These are phyloP conservation scores for Phengaris arion DNA, from an alignment of 2,888 invertebrate species.

Conservation along the genomic window DNA sequence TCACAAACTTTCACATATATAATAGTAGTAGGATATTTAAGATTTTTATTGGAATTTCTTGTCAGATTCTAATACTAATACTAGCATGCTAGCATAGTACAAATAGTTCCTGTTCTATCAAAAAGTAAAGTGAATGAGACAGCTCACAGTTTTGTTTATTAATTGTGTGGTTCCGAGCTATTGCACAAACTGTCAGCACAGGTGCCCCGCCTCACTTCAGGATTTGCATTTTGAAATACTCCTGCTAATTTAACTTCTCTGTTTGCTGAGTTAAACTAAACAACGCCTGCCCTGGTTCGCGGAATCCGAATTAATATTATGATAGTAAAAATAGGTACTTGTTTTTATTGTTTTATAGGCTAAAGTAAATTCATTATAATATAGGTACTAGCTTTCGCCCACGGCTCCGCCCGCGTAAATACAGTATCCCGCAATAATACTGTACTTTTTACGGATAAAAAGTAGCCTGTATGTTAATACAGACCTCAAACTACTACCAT, in stretches of 20 bases:
- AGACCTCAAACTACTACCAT: no score
- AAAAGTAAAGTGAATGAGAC: slow-evolving; percentile 66
- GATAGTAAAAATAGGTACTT: slow-evolving; percentile 23
- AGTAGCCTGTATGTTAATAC: no score
- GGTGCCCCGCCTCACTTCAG: slow-evolving; percentile 61
- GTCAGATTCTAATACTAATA: background rate
- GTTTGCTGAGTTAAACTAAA: slow-evolving; percentile 64
- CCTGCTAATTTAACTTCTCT: slow-evolving; percentile 72
- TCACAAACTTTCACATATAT: background rate
- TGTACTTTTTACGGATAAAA: no score
- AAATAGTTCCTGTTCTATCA: slow-evolving; percentile 45
- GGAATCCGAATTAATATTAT: slow-evolving; percentile 46
- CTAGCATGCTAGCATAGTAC: slow-evolving; percentile 44
- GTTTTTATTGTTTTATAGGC: background rate
- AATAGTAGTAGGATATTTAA: background rate
- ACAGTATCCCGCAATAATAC: no score
- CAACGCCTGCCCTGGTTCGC: slow-evolving; percentile 49
- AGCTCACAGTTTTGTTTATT: slow-evolving; percentile 73
- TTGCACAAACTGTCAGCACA: slow-evolving; percentile 75
- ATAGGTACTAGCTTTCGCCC: no score
- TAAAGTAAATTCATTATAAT: background rate
- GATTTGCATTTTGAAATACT: slow-evolving; percentile 72
- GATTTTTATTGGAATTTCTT: background rate
- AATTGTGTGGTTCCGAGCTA: slow-evolving; percentile 74
- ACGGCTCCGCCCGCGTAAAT: no score